Conservation (phyloP, 2,113 vertebrate genomes). For the Eublepharis macularius region DNA sequence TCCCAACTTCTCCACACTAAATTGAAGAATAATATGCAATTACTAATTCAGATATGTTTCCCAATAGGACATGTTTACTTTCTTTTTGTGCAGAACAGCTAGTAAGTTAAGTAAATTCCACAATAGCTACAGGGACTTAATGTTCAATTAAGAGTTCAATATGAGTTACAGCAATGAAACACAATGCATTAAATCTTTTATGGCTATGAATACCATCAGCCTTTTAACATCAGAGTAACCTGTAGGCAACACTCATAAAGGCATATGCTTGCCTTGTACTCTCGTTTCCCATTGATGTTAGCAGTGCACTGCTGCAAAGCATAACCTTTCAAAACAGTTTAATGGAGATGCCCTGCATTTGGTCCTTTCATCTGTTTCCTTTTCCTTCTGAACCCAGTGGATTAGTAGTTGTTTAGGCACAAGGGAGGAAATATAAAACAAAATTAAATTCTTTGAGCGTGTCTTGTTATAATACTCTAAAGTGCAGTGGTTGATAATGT, state of each 20-base stretch:
- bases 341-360: background rate
- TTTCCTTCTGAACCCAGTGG: background rate
- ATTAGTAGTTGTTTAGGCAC: background rate
- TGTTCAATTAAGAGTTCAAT: slow-evolving; percentile 35
- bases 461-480: slow-evolving; percentile 16
- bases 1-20: background rate
- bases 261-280: background rate
- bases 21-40: slow-evolving; percentile 11
- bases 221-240: slow-evolving; percentile 48
- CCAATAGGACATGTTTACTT: background rate
- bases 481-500: background rate
- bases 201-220: slow-evolving; percentile 12
- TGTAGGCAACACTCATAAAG: slow-evolving; percentile 38
- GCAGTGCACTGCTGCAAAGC: slow-evolving; percentile 36
- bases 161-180: slow-evolving; percentile 33
- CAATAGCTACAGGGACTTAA: slow-evolving; percentile 26
- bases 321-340: slow-evolving; percentile 30
- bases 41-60: background rate
- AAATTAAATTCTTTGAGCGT: background rate
- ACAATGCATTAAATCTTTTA: slow-evolving; percentile 44
- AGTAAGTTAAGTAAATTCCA: slow-evolving; percentile 49
- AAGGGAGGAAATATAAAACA: slow-evolving; percentile 19
- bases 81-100: slow-evolving; percentile 33
- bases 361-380: background rate
- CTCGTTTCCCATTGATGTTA: slow-evolving; percentile 34